phyloP scores from a whole-genome alignment of 2,113 vertebrate species.

The Ptilonorhynchus violaceus region DNA sequence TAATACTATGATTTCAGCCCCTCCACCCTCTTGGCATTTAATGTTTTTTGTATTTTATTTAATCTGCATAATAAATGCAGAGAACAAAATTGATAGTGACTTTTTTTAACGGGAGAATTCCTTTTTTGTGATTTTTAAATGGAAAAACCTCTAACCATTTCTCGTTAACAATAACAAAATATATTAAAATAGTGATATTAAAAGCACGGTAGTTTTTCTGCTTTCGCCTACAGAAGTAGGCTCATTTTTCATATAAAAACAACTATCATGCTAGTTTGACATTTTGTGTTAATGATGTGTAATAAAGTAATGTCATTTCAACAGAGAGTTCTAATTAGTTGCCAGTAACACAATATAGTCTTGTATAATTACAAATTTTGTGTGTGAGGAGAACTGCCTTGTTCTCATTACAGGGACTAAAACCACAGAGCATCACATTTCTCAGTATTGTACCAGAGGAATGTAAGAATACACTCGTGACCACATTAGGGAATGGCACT shows the following conservation, averaged over 20 bases:
- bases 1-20: not conserved
- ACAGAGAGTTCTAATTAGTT: constrained; percentile 31
- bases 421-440: constrained; percentile 21
- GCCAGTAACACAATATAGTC: not conserved
- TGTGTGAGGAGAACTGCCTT: not conserved
- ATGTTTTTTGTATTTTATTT: not conserved
- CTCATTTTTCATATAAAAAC: not conserved
- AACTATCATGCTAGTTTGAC: not conserved
- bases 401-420: constrained; percentile 5
- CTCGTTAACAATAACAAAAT: not conserved
- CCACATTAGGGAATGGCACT: not conserved
- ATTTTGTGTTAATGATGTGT: not conserved
- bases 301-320: constrained; percentile 5
- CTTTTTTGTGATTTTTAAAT: not conserved
- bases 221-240: not conserved
- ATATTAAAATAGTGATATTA: not conserved
- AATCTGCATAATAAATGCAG: not conserved
- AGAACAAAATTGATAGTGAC: not conserved
- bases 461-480: not conserved
- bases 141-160: not conserved
- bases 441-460: not conserved
- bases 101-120: not conserved
- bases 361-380: not conserved
- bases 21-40: not conserved
- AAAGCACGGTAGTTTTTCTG: not conserved